Evolutionary conservation across 2,797 vertebrate species (phyloP), one percentile per base, ranked within the genome.

Genomic region (Pantherophis alleghaniensis): DNA sequence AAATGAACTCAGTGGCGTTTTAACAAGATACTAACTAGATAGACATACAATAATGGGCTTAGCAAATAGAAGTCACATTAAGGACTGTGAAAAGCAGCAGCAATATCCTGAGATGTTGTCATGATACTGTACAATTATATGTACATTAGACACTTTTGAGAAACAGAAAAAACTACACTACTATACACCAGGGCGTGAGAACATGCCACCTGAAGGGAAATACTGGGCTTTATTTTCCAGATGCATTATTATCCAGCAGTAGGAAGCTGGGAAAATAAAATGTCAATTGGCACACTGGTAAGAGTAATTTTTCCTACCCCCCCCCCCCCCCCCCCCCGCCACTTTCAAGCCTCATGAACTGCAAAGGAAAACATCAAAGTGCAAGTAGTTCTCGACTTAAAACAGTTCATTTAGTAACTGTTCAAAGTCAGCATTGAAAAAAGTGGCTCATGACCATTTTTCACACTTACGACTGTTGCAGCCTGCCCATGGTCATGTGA

Each of bases 81-180:
- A 37, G 69, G 95, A 95, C 86, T 86, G 42, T 66, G 18, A 37
- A 37, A 1, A 61, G 22, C 56, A 60, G 7, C 55, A 74, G 69
- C 32, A 24, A 88, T 22, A 26, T 47, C 86, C 55, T 51, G 47
- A 53, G 28, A 16, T 92, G 83, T 66, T 90, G 28, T 47, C 86
- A 6, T 89, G 32, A 89, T 5, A n/a, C 91, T 5, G 13, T 18
- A 93, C 92, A 95, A 47, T 10, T 86, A 1, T 0, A 88, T 56
- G 86, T 32, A 53, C 63, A 7, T 61, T 0, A 28, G 2, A 59
- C 55, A 89, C 87, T 90, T 94, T 74, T 28, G 59, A 0, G 47
- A 95, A 94, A 95, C 37, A 32, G 32, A 32, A 32, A 32, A 32
- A 32, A 32, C 32, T 32, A 32, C 32, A 32, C 32, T 86, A 93